Conservation (phyloP, 2,113 vertebrate species). For the Mormoops blainvillei region DNA sequence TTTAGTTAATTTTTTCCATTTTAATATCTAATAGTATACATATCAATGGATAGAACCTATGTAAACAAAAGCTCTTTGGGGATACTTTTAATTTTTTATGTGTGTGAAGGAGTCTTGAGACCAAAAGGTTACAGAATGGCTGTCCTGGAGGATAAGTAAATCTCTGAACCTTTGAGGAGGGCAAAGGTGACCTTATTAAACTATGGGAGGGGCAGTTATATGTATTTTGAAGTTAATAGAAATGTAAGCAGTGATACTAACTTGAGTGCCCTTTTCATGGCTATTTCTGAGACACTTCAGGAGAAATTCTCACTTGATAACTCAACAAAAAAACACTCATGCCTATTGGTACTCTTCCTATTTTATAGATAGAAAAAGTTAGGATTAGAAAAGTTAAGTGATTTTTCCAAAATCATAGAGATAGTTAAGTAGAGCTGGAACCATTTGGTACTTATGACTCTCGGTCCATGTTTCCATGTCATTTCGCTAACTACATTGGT, state of each 20-base stretch:
- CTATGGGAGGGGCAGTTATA: neutral
- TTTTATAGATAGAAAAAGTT: neutral
- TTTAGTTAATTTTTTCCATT: neutral
- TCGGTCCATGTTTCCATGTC: neutral
- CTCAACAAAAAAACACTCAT: neutral
- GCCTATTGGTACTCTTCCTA: neutral
- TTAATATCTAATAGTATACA: neutral
- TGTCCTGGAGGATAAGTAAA: neutral
- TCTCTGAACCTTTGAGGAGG: neutral
- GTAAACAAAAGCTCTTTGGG: neutral
- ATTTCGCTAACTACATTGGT: neutral
- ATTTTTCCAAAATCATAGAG: neutral
- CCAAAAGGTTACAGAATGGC: neutral
- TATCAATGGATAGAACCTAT: neutral
- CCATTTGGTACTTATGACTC: neutral
- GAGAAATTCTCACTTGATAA: neutral
- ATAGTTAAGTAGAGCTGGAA: neutral
- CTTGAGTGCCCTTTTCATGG: neutral
- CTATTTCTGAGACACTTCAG: neutral
- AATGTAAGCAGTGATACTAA: neutral
- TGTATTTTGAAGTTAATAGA: neutral
- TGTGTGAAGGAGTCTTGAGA: neutral
- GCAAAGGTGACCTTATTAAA: neutral
- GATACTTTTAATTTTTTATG: neutral
- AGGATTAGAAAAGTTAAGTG: neutral